Evolutionary conservation across 2,113 vertebrate species (phyloP), one percentile per base, ranked within the genome.

Genomic region (Taxidea taxus): DNA sequence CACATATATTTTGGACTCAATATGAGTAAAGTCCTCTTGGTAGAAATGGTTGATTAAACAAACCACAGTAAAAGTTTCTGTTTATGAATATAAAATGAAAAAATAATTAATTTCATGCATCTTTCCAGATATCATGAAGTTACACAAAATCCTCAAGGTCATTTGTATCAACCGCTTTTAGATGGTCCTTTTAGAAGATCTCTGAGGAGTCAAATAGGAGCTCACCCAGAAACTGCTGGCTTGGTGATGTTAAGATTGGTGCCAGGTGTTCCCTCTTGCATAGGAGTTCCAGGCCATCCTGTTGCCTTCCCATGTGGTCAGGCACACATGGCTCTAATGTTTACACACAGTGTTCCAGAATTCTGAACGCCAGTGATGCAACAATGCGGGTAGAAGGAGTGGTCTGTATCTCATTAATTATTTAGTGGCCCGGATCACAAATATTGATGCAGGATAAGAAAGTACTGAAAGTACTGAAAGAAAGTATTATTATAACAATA

Each of bases 301-400:
- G 84, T 92, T 96, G 98, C 94, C 97, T 97, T 91, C 34, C 98
- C 98, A 98, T 86, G 98, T 99, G 98, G 97, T 97, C 89, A 27
- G 6, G 74, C 64, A 97, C 99, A 99, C 98, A 93, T 99, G 99
- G 99, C 98, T 97, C 96, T 98, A 98, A 88, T 99, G 99, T 99
- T 99, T 99, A 99, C 98, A 99, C 99, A 99, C 99, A 99, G 98
- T 95, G 98, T 98, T 98, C 98, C 98, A 99, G 98, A 98, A 99
- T 98, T 99, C 98, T 91, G 84, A 96, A 85, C 68, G 84, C 90
- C 86, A 90, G 96, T 99, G 99, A 98, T 98, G 98, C 98, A 99
- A 99, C 97, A 66, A 68, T 84, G 83, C 98, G 68, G 97, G 34
- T 7, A 5, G 34, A 64, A 87, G 49, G 64, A 54, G 54, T 58